Conservation (phyloP, 2,888 invertebrate species). For the Ophion ellenae region DNA sequence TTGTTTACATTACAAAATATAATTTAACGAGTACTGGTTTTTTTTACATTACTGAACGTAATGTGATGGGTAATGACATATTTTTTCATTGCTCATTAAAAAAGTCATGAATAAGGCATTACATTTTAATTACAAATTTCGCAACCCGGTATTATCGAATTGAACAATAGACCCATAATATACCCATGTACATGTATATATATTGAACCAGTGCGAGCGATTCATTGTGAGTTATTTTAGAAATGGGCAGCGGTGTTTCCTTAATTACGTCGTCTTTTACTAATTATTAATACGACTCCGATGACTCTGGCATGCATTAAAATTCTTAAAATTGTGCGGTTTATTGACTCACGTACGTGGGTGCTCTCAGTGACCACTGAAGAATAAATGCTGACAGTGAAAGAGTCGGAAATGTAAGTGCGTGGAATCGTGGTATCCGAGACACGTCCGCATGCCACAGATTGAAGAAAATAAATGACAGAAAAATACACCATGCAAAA, state of each 20-base stretch:
- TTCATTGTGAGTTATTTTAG: neutral
- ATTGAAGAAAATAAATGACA: constrained; percentile 25
- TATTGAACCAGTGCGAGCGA: too few relatives aligned
- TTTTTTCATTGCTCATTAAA: too few relatives aligned
- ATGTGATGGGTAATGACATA: too few relatives aligned
- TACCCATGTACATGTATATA: neutral
- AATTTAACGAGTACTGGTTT: too few relatives aligned
- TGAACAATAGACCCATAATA: neutral
- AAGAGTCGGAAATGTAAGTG: constrained; percentile 27
- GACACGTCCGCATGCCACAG: constrained; percentile 49
- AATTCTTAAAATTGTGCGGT: neutral
- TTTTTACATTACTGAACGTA: too few relatives aligned
- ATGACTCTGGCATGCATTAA: neutral
- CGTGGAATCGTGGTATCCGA: constrained; percentile 40
- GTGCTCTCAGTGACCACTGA: neutral
- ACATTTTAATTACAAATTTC: too few relatives aligned
- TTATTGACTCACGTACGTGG: neutral
- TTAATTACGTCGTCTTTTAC: neutral
- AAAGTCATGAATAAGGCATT: too few relatives aligned
- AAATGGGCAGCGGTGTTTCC: neutral
- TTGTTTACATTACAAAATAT: too few relatives aligned
- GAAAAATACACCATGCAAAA: constrained; percentile 13
- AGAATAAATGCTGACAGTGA: constrained; percentile 1
- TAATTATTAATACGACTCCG: neutral
- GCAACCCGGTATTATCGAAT: too few relatives aligned